Conservation (phyloP, 2,113 vertebrate genomes). For the Percopsis transmontana region DNA sequence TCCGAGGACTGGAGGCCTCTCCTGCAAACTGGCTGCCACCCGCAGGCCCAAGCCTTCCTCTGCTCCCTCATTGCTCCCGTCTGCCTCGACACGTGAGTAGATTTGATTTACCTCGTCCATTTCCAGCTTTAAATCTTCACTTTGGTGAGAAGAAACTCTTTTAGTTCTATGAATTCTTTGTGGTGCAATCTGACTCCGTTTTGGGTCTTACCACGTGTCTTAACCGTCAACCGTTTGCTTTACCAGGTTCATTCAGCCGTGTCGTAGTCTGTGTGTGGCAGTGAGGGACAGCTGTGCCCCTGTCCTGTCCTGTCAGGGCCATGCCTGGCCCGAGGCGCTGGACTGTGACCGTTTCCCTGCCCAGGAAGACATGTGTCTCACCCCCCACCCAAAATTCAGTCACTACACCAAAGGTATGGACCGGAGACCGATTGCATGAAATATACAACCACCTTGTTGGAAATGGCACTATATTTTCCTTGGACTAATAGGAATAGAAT, state of each 20-base stretch:
- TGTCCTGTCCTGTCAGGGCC: conserved; percentile 81
- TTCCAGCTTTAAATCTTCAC: too few relatives aligned
- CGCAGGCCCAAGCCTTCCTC: conserved; percentile 83
- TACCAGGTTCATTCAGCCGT: conserved; percentile 87
- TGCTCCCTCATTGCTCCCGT: conserved; percentile 87
- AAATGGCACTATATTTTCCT: too few relatives aligned
- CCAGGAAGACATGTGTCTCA: conserved; percentile 84
- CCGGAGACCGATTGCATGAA: not conserved
- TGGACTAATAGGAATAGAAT: not conserved
- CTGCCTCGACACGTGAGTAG: conserved; percentile 88
- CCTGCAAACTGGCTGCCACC: conserved; percentile 82
- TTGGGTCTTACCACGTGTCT: not conserved
- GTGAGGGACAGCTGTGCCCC: conserved; percentile 85
- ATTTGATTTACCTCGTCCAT: not conserved
- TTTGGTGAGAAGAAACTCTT: too few relatives aligned
- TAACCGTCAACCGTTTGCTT: conserved; percentile 4
- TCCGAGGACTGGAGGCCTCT: conserved; percentile 84
- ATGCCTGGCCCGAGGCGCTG: conserved; percentile 81
- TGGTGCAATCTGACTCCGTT: not conserved
- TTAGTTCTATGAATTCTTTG: too few relatives aligned
- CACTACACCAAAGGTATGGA: conserved; percentile 80
- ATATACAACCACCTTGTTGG: too few relatives aligned
- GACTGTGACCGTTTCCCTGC: conserved; percentile 84
- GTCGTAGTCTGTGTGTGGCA: conserved; percentile 82
- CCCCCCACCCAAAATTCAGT: conserved; percentile 75